phyloP scores from a whole-genome alignment of 2,113 vertebrate species.

The cattle (Bos taurus) region DNA sequence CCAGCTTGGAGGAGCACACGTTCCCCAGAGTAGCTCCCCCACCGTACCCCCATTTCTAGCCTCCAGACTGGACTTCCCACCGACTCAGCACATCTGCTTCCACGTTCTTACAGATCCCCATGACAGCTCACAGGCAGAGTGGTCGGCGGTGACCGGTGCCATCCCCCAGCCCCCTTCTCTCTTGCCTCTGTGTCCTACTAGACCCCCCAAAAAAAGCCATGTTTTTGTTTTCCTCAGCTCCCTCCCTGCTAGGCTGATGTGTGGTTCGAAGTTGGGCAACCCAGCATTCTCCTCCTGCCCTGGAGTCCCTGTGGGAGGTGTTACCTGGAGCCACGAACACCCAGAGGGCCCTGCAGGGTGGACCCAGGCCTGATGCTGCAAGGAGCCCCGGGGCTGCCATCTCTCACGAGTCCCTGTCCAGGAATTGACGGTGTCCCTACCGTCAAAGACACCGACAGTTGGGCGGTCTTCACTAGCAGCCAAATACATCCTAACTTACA shows the following conservation, averaged over 20 bases:
- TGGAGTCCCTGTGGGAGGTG: not conserved
- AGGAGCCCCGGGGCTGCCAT: not conserved
- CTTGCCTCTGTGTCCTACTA: not conserved
- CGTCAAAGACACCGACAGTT: not conserved
- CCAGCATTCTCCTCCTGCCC: not conserved
- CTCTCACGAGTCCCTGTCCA: not conserved
- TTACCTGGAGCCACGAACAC: not conserved
- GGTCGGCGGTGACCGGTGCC: not conserved
- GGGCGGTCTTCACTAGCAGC: not conserved
- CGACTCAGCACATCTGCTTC: not conserved
- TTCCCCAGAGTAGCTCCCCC: not conserved
- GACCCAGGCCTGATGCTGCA: not conserved
- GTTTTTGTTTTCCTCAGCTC: not conserved
- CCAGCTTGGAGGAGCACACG: not conserved
- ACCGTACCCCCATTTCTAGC: not conserved
- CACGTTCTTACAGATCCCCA: not conserved
- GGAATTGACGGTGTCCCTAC: not conserved
- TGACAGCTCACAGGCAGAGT: not conserved
- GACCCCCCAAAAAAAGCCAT: not conserved
- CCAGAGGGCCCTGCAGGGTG: not conserved
- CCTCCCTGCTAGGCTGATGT: not conserved
- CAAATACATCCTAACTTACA: not conserved
- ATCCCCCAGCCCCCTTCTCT: not conserved
- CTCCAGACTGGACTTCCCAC: not conserved
- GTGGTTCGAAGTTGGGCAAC: not conserved